These are phyloP conservation scores for Mesorhabditis spiculigera DNA, from an alignment of 2,888 invertebrate species.

Conservation along the genomic window DNA sequence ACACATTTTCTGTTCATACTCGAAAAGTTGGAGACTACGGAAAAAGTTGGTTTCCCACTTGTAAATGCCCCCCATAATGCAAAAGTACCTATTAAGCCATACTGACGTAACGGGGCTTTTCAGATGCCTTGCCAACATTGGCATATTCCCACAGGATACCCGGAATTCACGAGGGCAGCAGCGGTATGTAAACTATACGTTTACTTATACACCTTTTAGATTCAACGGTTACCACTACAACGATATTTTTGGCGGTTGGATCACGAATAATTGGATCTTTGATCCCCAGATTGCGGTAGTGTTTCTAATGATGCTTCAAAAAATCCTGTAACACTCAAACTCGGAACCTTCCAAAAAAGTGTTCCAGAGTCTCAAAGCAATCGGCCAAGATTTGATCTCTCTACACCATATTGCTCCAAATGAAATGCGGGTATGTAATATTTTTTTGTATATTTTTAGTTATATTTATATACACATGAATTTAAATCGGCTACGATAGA, in stretches of 20 bases:
- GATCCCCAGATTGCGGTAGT: not conserved
- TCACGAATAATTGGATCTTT: slow-evolving; percentile 1
- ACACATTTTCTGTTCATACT: no score
- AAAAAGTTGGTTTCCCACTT: no score
- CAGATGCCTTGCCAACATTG: slow-evolving; percentile 20
- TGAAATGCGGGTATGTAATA: not conserved
- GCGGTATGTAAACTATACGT: slow-evolving; percentile 8
- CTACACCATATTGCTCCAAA: not conserved
- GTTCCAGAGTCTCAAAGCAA: not conserved
- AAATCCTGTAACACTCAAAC: not conserved
- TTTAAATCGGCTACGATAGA: no score
- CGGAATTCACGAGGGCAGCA: slow-evolving; percentile 19
- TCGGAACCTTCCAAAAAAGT: not conserved
- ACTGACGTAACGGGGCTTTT: not conserved
- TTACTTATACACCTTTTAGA: not conserved
- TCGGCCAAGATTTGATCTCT: not conserved
- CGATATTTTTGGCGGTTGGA: not conserved
- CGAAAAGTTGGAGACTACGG: no score
- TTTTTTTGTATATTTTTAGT: not conserved
- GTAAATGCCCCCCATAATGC: no score
- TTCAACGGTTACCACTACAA: slow-evolving; percentile 2
- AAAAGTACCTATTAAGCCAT: no score
- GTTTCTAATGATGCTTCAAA: not conserved
- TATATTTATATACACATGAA: no score
- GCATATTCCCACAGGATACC: slow-evolving; percentile 26